Evolutionary conservation across 2,888 invertebrate species (phyloP).

Genomic region (Oscheius myriophilus): DNA sequence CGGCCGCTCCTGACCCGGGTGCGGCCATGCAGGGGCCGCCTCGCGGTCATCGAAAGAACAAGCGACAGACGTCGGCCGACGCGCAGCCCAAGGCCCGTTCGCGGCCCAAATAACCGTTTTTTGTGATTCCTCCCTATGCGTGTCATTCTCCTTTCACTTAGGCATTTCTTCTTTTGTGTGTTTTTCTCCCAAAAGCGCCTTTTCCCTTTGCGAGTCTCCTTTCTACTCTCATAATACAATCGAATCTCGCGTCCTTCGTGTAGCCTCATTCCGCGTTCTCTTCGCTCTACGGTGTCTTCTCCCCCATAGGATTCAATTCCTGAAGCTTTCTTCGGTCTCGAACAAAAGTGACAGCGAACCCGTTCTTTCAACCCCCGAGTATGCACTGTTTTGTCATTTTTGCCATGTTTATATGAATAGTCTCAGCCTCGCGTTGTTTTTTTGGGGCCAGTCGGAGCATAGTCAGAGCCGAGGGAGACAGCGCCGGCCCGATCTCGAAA

Average conservation of each 20-base stretch:
- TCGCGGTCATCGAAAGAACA: conserved; percentile 58
- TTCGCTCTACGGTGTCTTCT: conserved; percentile 21
- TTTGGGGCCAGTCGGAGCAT: too few relatives aligned
- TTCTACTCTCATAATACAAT: conserved; percentile 8
- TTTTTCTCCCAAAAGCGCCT: conserved; percentile 6
- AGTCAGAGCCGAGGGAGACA: too few relatives aligned
- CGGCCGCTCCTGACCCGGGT: conserved; percentile 53
- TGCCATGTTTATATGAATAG: conserved; percentile 2
- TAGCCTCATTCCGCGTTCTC: conserved; percentile 16
- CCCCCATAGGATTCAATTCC: not conserved
- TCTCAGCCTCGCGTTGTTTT: too few relatives aligned
- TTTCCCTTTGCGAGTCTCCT: conserved; percentile 10
- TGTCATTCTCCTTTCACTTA: conserved; percentile 20
- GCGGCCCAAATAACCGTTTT: not conserved
- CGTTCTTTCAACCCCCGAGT: conserved; percentile 9
- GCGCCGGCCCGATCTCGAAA: too few relatives aligned
- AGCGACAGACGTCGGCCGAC: conserved; percentile 54
- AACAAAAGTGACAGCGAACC: conserved; percentile 4
- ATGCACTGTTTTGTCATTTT: conserved; percentile 13
- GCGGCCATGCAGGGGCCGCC: conserved; percentile 54
- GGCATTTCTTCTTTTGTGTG: not conserved
- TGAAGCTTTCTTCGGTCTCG: conserved; percentile 2
- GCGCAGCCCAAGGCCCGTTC: conserved; percentile 25
- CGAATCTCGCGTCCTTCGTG: conserved; percentile 3
- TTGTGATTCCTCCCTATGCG: conserved; percentile 3